Base-by-base conservation (phyloP, 2,888 invertebrate genomes). In the Xanthia icteritia region DNA sequence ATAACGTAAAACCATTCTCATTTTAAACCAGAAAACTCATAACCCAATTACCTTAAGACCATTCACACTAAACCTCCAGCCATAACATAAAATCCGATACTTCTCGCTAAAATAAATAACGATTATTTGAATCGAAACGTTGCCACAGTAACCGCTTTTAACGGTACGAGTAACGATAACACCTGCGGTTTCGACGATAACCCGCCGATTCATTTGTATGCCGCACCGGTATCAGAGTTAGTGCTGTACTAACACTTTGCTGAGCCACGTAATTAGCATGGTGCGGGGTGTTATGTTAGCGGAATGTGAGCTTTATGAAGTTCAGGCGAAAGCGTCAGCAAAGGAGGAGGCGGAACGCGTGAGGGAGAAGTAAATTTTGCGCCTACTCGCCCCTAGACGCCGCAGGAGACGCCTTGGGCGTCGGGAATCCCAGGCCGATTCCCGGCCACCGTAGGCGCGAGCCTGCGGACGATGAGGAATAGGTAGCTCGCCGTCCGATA, bases 91-190 rank as follows among this genome's bases (percentile, higher is more conserved):
- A 84, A 73, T 71, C 70, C 61, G 75, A 75, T 85, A 85, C 54
- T 77, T 68, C 75, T 79, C 80, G 51, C 83, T 86, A 82, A 84
- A 86, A 90, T 91, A 91, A 91, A 91, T 89, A 90, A 88, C 79
- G 86, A 88, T 91, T 89, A 90, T 90, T 86, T 77, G 87, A 89
- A 91, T 90, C 77, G 88, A 88, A 56, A 86, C 88, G 77, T 78
- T 79, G 82, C 87, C 86, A 85, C 81, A 75, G 83, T 76, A 87
- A 85, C 88, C 90, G 84, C 85, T 87, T 86, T 88, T 90, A 91
- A 90, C 90, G 90, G 89, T 89, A 89, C 87, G 89, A 81, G 69
- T 79, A 76, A 70, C 85, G 90, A 91, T 91, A 91, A 89, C 91
- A 91, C 89, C 89, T 91, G 92, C 84, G 91, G 91, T 89, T 89